Conservation (phyloP, 2,797 vertebrate genomes). For the Crocidura indochinensis region DNA sequence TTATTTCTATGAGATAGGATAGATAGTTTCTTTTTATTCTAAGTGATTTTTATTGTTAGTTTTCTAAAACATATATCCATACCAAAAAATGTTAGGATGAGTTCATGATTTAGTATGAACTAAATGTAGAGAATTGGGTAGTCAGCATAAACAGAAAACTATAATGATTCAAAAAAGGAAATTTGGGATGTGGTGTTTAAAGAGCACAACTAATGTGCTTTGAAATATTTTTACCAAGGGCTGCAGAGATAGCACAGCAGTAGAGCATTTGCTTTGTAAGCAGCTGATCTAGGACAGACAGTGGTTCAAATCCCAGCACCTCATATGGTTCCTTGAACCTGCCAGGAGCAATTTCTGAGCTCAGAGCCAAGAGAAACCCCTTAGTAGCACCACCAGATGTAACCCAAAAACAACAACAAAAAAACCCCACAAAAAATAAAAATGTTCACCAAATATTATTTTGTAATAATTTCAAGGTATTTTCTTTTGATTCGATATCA, state of each 20-base stretch:
- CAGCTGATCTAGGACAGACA: too few species aligned
- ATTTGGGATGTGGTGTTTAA: not conserved
- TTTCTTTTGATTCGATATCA: constrained; percentile 13
- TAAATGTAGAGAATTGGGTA: constrained; percentile 5
- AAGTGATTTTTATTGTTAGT: not conserved
- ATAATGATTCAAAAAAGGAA: constrained; percentile 22
- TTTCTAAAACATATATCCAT: not conserved
- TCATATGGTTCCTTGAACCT: too few species aligned
- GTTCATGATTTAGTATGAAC: constrained; percentile 41
- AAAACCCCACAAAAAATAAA: too few species aligned
- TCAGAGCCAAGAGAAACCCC: too few species aligned
- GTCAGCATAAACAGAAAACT: constrained; percentile 33
- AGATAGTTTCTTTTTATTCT: not conserved
- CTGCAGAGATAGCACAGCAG: too few species aligned
- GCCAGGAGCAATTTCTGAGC: too few species aligned
- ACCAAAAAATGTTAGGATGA: not conserved
- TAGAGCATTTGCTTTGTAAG: too few species aligned
- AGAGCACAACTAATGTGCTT: not conserved
- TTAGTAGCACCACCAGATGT: too few species aligned
- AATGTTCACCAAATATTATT: not conserved
- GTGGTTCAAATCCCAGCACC: too few species aligned
- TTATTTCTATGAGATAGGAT: constrained; percentile 41
- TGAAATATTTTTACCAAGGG: not conserved
- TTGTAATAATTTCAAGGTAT: not conserved
- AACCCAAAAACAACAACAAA: too few species aligned